Percentiles rank a stretch among this genome's conserved stretches.
phyloP scores from a whole-genome alignment of 2,113 vertebrate genomes.

The Micronisus gabar region DNA sequence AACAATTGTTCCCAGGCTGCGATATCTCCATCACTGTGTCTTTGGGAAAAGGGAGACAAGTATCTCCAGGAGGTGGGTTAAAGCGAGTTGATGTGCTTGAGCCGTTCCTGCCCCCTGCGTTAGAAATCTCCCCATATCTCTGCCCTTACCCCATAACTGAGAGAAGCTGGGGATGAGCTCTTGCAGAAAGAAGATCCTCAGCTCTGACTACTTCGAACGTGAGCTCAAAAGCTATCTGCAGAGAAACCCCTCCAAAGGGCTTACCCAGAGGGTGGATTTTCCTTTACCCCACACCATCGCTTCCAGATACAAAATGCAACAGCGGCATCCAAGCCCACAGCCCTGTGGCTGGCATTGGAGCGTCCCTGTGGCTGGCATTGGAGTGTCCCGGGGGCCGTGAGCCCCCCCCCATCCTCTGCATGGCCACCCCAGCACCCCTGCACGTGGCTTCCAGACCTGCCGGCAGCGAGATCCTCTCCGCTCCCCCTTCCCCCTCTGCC shows the following conservation, averaged over 20 bases:
- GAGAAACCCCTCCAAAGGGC: neutral
- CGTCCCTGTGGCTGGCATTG: neutral
- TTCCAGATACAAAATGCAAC: neutral
- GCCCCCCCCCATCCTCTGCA: neutral
- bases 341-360: accelerated
- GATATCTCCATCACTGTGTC: neutral
- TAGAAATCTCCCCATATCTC: neutral
- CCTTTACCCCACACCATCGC: neutral
- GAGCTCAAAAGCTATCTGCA: neutral
- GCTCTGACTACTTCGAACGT: neutral
- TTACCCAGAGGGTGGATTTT: accelerated
- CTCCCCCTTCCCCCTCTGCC: neutral
- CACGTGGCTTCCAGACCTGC: neutral
- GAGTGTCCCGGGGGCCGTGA: neutral
- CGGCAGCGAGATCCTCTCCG: neutral
- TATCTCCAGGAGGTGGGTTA: neutral
- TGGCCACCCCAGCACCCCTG: accelerated
- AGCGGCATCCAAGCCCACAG: accelerated
- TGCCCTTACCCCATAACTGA: neutral
- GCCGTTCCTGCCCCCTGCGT: accelerated
- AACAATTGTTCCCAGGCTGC: neutral
- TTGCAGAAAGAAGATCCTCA: neutral
- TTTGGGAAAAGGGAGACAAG: neutral
- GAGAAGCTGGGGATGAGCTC: accelerated
- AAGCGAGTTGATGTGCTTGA: neutral